Percentiles rank a stretch among this genome's conserved stretches.
Conservation (phyloP, 2,797 vertebrate genomes). For the Cichlasoma orientale region DNA sequence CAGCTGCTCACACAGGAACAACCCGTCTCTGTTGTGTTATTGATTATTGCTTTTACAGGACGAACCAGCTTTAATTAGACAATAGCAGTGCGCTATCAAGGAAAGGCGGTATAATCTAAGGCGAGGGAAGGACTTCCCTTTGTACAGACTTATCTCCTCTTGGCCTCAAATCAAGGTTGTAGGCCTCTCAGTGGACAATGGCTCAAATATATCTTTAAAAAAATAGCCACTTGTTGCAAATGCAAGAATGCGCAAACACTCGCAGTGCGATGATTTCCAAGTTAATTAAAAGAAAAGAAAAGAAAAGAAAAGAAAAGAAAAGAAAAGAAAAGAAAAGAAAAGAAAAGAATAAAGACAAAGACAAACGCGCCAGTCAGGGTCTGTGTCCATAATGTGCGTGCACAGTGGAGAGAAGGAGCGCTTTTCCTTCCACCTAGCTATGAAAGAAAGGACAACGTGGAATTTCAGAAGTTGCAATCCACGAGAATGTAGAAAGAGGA, state of each 20-base stretch:
- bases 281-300: not conserved
- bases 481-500: not conserved
- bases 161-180: conserved; percentile 55
- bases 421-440: not conserved
- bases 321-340: too few relatives aligned
- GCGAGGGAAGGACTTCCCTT: conserved; percentile 61
- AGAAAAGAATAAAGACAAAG: not conserved
- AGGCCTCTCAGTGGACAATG: conserved; percentile 15
- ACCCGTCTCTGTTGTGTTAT: not conserved
- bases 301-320: not conserved
- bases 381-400: conserved; percentile 21
- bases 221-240: conserved; percentile 6
- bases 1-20: not conserved
- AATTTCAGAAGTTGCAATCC: not conserved
- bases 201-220: conserved; percentile 14
- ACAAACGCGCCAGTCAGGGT: not conserved
- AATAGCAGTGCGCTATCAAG: conserved; percentile 21
- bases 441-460: not conserved
- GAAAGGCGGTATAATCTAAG: conserved; percentile 16
- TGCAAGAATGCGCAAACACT: not conserved
- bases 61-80: conserved; percentile 23
- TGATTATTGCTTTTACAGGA: conserved; percentile 11
- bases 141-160: conserved; percentile 58
- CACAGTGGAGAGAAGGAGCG: not conserved
- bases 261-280: not conserved